Evolutionary conservation across 2,113 vertebrate genomes (phyloP).

Genomic region (Otolemur garnettii): DNA sequence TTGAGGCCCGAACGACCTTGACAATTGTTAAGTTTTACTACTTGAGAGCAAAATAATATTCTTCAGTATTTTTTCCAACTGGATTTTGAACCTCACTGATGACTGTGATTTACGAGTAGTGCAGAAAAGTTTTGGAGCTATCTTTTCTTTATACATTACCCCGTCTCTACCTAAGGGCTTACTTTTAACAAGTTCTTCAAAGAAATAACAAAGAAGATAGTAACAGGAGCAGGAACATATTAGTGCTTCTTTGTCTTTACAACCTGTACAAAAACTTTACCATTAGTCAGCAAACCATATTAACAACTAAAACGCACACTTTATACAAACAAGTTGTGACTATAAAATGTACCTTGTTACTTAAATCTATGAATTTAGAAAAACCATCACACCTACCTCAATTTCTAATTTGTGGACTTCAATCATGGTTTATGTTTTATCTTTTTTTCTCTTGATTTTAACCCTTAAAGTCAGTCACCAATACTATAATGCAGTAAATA

Average conservation of each 20-base stretch:
- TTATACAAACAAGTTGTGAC: background rate
- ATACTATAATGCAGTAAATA: background rate
- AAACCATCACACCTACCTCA: background rate
- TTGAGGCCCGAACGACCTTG: background rate
- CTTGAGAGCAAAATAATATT: background rate
- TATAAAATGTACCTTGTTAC: background rate
- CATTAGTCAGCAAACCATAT: background rate
- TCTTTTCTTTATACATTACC: background rate
- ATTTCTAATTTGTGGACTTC: conserved; percentile 25
- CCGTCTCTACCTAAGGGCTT: background rate
- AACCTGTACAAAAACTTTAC: background rate
- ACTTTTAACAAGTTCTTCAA: background rate
- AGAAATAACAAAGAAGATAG: background rate
- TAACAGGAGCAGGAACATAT: background rate
- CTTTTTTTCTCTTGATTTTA: background rate
- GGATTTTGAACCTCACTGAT: background rate
- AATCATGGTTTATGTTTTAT: background rate
- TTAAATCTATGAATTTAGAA: background rate
- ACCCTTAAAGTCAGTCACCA: background rate
- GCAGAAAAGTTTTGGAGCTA: background rate
- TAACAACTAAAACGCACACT: background rate
- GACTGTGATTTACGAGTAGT: background rate
- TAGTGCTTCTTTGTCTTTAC: background rate
- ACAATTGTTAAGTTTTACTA: background rate
- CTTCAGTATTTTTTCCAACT: background rate